These are phyloP conservation scores for Phocoena sinus DNA, from an alignment of 2,113 vertebrate genomes.

Conservation along the genomic window DNA sequence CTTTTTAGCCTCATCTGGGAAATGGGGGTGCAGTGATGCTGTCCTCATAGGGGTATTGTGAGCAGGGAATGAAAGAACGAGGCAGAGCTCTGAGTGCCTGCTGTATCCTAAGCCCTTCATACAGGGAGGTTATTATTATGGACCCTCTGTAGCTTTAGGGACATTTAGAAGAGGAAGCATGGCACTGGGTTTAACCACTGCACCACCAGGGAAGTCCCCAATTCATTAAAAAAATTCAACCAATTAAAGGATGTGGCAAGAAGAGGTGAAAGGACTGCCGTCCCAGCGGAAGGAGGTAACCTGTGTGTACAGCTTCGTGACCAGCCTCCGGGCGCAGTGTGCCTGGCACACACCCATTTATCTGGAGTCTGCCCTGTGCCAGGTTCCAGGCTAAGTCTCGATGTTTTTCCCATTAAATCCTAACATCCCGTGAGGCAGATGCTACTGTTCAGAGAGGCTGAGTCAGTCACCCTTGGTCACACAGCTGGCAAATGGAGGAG, in stretches of 20 bases:
- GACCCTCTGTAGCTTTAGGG: not conserved
- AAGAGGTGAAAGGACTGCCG: not conserved
- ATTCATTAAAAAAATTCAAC: not conserved
- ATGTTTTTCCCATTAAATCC: not conserved
- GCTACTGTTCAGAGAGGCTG: not conserved
- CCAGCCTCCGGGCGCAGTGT: not conserved
- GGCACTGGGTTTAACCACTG: no score
- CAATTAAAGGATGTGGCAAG: not conserved
- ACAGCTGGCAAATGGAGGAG: not conserved
- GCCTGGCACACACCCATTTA: not conserved
- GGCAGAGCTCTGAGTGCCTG: fast-evolving
- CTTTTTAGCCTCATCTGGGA: not conserved
- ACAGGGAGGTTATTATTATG: not conserved
- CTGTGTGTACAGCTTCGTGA: fast-evolving
- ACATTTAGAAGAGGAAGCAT: not conserved
- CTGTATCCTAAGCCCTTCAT: not conserved
- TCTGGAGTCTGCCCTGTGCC: no score
- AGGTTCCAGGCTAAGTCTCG: not conserved
- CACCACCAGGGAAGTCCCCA: not conserved
- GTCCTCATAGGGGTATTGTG: not conserved
- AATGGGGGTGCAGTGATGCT: no score
- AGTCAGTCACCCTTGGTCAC: not conserved
- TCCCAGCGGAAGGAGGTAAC: fast-evolving
- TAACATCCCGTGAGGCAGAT: not conserved
- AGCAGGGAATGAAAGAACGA: not conserved